Evolutionary conservation across 2,888 invertebrate species (phyloP).

Genomic region (Pyrrhia umbra): DNA sequence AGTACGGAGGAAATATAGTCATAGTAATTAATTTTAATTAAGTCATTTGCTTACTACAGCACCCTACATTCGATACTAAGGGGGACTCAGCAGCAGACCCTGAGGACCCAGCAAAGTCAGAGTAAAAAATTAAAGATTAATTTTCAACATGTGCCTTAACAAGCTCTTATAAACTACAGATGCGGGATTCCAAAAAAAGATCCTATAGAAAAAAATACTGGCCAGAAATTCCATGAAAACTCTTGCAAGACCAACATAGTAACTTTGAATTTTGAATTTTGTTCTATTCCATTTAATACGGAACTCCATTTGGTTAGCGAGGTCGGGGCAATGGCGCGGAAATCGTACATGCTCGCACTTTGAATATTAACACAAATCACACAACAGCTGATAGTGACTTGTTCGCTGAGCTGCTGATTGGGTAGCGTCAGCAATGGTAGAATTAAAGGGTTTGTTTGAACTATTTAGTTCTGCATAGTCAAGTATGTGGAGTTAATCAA

Average conservation of each 20-base stretch:
- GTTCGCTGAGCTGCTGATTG: slow-evolving; percentile 24
- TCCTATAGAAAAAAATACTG: too few relatives aligned
- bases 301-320: slow-evolving; percentile 33
- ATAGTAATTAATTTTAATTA: too few relatives aligned
- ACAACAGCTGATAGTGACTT: slow-evolving; percentile 59
- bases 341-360: slow-evolving; percentile 61
- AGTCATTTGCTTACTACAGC: too few relatives aligned
- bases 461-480: not conserved
- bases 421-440: slow-evolving; percentile 28
- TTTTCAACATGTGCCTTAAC: too few relatives aligned
- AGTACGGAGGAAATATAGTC: too few relatives aligned
- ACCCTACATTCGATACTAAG: too few relatives aligned
- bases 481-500: not conserved
- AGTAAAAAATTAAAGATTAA: too few relatives aligned
- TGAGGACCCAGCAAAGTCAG: too few relatives aligned
- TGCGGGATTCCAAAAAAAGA: too few relatives aligned
- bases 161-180: too few relatives aligned
- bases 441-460: slow-evolving; percentile 4
- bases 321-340: slow-evolving; percentile 55
- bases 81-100: too few relatives aligned
- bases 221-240: not conserved
- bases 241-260: not conserved
- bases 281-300: slow-evolving; percentile 19
- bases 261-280: too few relatives aligned
- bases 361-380: slow-evolving; percentile 61